These are phyloP conservation scores for Sceloporus undulatus DNA, from an alignment of 2,113 vertebrate species.

Conservation along the genomic window DNA sequence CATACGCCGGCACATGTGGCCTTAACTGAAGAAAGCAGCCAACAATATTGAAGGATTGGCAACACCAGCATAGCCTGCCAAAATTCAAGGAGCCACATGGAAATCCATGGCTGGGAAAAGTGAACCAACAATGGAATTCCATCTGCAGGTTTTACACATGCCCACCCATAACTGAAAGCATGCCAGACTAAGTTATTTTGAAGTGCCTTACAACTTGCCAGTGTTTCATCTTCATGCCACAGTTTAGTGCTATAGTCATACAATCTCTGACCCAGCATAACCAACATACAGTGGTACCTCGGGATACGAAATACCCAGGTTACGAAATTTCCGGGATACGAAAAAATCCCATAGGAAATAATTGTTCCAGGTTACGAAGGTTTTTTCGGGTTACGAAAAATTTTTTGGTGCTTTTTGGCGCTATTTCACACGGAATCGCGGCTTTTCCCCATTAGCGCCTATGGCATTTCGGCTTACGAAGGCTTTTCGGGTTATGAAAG, in stretches of 20 bases:
- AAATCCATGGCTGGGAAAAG: neutral
- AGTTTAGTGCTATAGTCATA: neutral
- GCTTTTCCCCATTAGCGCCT: too few relatives aligned
- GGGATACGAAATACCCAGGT: too few relatives aligned
- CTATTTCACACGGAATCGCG: too few relatives aligned
- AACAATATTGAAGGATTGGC: neutral
- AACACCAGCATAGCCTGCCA: neutral
- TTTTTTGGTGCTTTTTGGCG: too few relatives aligned
- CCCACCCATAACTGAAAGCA: neutral
- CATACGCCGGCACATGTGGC: neutral
- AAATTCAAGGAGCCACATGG: conserved; percentile 3
- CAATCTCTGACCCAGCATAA: neutral
- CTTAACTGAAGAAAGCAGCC: conserved; percentile 8
- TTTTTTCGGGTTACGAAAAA: too few relatives aligned
- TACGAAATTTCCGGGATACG: too few relatives aligned
- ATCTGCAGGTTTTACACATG: conserved; percentile 2
- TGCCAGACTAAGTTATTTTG: neutral
- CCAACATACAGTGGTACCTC: too few relatives aligned
- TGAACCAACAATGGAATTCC: neutral
- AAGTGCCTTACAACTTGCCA: neutral
- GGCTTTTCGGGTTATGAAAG: too few relatives aligned
- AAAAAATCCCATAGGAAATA: too few relatives aligned
- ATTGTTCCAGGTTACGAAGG: too few relatives aligned
- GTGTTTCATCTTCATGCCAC: neutral
- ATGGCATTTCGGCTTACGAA: too few relatives aligned